phyloP scores from a whole-genome alignment of 2,888 invertebrate genomes.

The Tetragonisca angustula region DNA sequence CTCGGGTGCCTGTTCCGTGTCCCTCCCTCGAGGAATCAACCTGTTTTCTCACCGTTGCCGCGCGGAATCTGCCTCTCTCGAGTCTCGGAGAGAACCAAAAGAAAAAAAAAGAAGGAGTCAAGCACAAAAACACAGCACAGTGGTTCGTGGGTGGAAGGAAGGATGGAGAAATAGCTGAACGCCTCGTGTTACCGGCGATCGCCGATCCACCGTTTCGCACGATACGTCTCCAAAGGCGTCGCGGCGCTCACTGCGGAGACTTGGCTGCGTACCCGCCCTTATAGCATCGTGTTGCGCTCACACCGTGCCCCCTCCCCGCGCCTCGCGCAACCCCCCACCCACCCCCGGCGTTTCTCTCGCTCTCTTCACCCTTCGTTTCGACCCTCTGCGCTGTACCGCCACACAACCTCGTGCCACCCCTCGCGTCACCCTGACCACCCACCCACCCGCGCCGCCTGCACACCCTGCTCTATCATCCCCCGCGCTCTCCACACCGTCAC shows the following conservation, averaged over 20 bases:
- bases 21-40: neutral
- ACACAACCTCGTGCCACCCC: slow-evolving; percentile 46
- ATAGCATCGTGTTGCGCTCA: slow-evolving; percentile 81
- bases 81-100: slow-evolving; percentile 2
- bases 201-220: slow-evolving; percentile 47
- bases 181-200: slow-evolving; percentile 69
- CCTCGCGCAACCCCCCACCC: neutral
- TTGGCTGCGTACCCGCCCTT: slow-evolving; percentile 83
- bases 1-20: neutral
- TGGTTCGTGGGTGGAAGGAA: neutral
- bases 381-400: slow-evolving; percentile 56
- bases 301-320: slow-evolving; percentile 58
- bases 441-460: neutral
- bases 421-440: slow-evolving; percentile 27
- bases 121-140: slow-evolving; percentile 53
- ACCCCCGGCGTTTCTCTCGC: slow-evolving; percentile 1
- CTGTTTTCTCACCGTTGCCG: neutral
- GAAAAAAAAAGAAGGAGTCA: neutral
- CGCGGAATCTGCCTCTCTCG: neutral
- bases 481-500: slow-evolving; percentile 22
- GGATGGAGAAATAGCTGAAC: slow-evolving; percentile 11
- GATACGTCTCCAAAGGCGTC: slow-evolving; percentile 76
- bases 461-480: neutral
- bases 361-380: slow-evolving; percentile 39
- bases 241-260: slow-evolving; percentile 83